A percentile compares a stretch with the other conserved stretches of the same genome.
Conservation (phyloP, 2,113 vertebrate species). For the Dicrurus megarhynchus region DNA sequence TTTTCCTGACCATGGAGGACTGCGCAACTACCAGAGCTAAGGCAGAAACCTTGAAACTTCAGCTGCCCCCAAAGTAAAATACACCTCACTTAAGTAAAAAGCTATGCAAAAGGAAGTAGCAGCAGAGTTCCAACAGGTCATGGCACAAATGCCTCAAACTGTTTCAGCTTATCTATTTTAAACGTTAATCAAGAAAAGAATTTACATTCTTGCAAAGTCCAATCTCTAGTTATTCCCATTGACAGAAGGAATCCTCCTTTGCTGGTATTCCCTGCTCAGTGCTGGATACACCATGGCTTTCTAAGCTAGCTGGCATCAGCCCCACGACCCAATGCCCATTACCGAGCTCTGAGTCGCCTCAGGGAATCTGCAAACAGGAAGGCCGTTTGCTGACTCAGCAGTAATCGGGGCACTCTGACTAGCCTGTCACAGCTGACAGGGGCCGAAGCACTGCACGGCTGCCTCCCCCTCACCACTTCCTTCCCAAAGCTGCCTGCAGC, state of each 20-base stretch:
- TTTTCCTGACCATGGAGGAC: background rate
- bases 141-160: background rate
- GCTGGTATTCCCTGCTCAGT: background rate
- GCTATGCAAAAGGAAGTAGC: background rate
- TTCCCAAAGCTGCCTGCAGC: constrained; percentile 1
- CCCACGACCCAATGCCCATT: background rate
- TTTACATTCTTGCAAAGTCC: fast-evolving
- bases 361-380: constrained; percentile 25
- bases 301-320: constrained; percentile 19
- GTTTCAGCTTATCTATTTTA: background rate
- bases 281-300: background rate
- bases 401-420: background rate
- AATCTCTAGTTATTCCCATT: fast-evolving
- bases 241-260: background rate
- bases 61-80: background rate
- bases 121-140: background rate
- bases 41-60: background rate
- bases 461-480: constrained; percentile 45
- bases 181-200: background rate
- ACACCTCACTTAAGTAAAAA: background rate
- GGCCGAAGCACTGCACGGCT: background rate
- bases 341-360: background rate
- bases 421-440: background rate
- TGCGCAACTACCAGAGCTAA: background rate
- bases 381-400: constrained; percentile 52